Conservation (phyloP, 2,113 vertebrate genomes). For the Tonatia bakeri region DNA sequence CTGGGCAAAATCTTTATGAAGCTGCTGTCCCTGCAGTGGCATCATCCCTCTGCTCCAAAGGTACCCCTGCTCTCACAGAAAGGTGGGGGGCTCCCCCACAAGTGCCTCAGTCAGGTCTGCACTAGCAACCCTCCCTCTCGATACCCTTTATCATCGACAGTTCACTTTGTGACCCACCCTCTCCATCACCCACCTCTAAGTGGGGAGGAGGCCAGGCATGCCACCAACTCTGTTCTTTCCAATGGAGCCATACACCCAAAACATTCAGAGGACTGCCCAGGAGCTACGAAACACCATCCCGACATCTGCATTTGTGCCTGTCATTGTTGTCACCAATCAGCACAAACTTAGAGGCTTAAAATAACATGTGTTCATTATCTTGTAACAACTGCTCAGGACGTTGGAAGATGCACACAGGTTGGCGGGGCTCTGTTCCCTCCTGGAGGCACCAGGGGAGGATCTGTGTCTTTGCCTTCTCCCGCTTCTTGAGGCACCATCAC, state of each 20-base stretch:
- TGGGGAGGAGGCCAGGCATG: not conserved
- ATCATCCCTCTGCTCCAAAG: fast-evolving
- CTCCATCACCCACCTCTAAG: not conserved
- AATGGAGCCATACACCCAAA: not conserved
- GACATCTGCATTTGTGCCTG: not conserved
- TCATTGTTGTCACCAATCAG: not conserved
- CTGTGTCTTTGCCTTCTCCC: not conserved
- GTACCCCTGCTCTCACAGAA: not conserved
- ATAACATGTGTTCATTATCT: not conserved
- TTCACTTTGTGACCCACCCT: not conserved
- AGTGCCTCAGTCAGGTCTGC: not conserved
- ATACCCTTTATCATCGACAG: not conserved
- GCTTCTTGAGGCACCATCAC: no score
- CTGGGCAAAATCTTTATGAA: not conserved
- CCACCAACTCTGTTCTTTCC: no score
- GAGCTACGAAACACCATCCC: not conserved
- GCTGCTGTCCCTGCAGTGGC: not conserved
- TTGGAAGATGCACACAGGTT: not conserved
- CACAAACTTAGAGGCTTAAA: not conserved
- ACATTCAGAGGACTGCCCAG: not conserved
- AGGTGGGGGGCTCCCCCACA: not conserved
- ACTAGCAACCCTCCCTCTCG: not conserved
- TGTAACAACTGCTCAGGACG: not conserved
- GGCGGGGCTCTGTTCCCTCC: not conserved
- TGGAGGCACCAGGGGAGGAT: not conserved